Evolutionary conservation across 2,888 invertebrate species (phyloP).

Genomic region (Colletes collaris): DNA sequence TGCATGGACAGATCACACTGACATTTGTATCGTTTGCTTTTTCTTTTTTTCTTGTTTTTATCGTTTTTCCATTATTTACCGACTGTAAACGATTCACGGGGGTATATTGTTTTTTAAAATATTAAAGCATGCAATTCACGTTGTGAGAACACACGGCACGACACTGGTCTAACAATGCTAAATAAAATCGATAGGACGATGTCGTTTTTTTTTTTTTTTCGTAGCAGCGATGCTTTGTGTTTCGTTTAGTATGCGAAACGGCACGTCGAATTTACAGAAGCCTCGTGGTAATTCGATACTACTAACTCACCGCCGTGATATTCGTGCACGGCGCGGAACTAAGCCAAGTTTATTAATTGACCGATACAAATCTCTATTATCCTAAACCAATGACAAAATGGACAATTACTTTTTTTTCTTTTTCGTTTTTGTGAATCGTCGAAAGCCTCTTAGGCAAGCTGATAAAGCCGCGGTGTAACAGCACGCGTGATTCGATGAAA

Average conservation of each 20-base stretch:
- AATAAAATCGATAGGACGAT: slow-evolving; percentile 32
- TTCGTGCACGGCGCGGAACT: slow-evolving; percentile 1
- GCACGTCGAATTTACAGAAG: slow-evolving; percentile 44
- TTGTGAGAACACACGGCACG: slow-evolving; percentile 40
- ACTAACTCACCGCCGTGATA: slow-evolving; percentile 12
- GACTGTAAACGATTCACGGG: slow-evolving; percentile 23
- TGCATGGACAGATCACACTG: slow-evolving; percentile 37
- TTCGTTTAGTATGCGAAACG: slow-evolving; percentile 47
- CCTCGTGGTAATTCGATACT: slow-evolving; percentile 30
- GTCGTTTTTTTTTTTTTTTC: slow-evolving; percentile 30
- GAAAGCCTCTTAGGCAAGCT: slow-evolving; percentile 42
- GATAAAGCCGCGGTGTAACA: slow-evolving; percentile 13
- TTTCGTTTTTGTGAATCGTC: slow-evolving; percentile 10
- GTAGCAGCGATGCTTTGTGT: slow-evolving; percentile 41
- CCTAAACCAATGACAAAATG: slow-evolving; percentile 27
- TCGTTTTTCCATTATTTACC: slow-evolving; percentile 8
- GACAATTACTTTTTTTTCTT: background rate
- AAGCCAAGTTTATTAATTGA: slow-evolving; percentile 57
- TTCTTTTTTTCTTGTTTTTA: background rate
- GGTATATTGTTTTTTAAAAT: slow-evolving; percentile 52
- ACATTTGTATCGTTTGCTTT: slow-evolving; percentile 18
- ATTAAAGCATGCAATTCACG: slow-evolving; percentile 54
- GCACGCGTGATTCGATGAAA: slow-evolving; percentile 30
- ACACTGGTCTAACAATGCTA: slow-evolving; percentile 40
- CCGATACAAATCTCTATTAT: slow-evolving; percentile 37